A percentile compares a stretch with the other conserved stretches of the same genome.
Evolutionary conservation across 1,140 invertebrate genomes (phyloP).

Genomic region (Spodoptera litura): DNA sequence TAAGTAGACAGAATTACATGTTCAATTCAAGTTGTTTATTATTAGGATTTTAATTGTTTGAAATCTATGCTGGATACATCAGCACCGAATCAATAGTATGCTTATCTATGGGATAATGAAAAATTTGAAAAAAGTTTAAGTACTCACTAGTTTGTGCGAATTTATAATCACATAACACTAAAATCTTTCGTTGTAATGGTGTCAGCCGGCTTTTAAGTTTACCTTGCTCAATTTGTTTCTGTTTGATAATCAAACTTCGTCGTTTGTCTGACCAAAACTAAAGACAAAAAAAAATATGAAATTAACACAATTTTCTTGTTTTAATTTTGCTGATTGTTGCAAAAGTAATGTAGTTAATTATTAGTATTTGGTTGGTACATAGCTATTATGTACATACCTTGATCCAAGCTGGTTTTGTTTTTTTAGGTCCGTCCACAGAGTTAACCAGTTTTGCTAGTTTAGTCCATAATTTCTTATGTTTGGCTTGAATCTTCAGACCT

Average conservation of each 20-base stretch:
- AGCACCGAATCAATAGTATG: no score
- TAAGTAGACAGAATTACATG: no score
- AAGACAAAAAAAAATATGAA: neutral
- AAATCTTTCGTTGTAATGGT: conserved; percentile 66
- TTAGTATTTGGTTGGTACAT: no score
- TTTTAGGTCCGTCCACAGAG: conserved; percentile 65
- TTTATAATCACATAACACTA: conserved; percentile 60
- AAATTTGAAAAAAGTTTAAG: neutral
- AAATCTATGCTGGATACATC: no score
- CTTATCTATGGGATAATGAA: neutral
- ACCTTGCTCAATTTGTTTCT: conserved; percentile 68
- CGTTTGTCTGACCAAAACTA: conserved; percentile 75
- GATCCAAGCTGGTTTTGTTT: conserved; percentile 72
- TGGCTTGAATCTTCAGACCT: conserved; percentile 58
- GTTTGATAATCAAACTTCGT: conserved; percentile 63
- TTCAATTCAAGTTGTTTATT: no score
- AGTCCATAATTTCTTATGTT: conserved; percentile 66
- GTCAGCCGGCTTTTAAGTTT: conserved; percentile 57
- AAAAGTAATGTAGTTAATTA: no score
- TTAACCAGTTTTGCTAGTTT: conserved; percentile 67
- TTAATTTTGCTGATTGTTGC: no score
- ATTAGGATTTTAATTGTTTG: no score
- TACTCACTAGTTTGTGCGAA: conserved; percentile 57
- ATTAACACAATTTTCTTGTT: neutral
- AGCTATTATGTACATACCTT: conserved; percentile 57